Base-by-base conservation (phyloP, 2,797 vertebrate genomes). In the Taenioides sp. region DNA sequence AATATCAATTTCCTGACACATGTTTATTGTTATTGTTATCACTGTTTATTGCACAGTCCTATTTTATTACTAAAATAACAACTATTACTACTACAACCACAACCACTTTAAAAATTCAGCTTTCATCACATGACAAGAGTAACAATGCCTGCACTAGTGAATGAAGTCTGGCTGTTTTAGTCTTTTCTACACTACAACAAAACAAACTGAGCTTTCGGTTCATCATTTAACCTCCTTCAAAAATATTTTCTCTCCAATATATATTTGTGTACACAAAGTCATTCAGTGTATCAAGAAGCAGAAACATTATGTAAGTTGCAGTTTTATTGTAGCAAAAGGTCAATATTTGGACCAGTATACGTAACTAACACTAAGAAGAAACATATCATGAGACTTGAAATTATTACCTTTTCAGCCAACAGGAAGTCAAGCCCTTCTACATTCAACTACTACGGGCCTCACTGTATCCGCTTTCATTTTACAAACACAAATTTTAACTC, bases 391-490 rank as follows among this genome's bases (percentile, higher is more conserved):
- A 58, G 55, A 25, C 25, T 28, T 18, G 1, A 16, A 5, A 14
- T 28, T 59, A 59, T 59, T 20, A 59, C 12, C 23, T 59, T 16
- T 34, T 28, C 34, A 64, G 61, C 73, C 31, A 50, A 17, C 60
- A 50, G 14, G 27, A 57, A 57, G 66, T n/a, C 57, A 62, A 72
- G 76, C 70, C 31, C 65, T 80, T 69, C 67, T 74, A 76, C 55
- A 69, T 34, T 17, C 14, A 59, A 59, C 12, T 59, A 20, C 16
- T 60, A 31, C 18, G 3, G 12, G 23, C 4, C 23, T 58, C 11
- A 58, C 14, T 27, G 57, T 23, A 12, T 57, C 54, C 5, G 20
- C 22, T 55, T 23, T 55, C 7, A 55, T 55, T 55, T 55, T 22
- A 5, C 22, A 2, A 4, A 25, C 55, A 57, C 2, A 23, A 57